phyloP scores from a whole-genome alignment of 2,797 vertebrate genomes.

The Girardinus metallicus region DNA sequence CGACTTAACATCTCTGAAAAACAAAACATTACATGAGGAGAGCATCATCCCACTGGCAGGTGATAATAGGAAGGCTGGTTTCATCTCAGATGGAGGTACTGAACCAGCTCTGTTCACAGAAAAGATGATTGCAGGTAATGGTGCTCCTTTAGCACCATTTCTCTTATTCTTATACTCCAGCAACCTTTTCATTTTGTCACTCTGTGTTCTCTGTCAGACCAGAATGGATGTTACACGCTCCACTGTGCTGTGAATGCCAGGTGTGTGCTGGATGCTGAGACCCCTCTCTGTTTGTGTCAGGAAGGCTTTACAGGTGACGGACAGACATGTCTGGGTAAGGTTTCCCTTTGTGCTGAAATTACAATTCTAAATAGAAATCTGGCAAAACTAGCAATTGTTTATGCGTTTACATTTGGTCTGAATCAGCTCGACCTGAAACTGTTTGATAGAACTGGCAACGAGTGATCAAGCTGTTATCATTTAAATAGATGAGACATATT shows the following conservation, averaged over 20 bases:
- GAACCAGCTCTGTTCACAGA: constrained; percentile 77
- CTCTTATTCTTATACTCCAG: neutral
- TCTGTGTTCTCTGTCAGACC: constrained; percentile 73
- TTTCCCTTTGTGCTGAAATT: neutral
- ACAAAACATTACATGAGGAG: constrained; percentile 59
- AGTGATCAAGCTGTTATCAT: neutral
- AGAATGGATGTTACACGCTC: constrained; percentile 81
- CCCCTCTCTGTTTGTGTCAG: constrained; percentile 82
- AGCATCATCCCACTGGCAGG: constrained; percentile 18
- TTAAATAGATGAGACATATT: neutral
- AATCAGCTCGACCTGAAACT: neutral
- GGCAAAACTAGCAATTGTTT: constrained; percentile 4
- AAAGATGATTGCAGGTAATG: constrained; percentile 89
- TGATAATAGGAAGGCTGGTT: constrained; percentile 22
- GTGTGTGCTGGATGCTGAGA: constrained; percentile 78
- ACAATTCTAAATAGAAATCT: neutral
- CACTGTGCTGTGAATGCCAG: constrained; percentile 82
- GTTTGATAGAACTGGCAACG: neutral
- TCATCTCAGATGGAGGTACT: constrained; percentile 15
- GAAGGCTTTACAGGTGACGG: constrained; percentile 86
- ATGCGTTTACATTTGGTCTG: neutral
- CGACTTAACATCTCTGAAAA: constrained; percentile 40
- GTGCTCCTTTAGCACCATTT: neutral
- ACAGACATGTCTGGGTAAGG: constrained; percentile 85
- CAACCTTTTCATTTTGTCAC: constrained; percentile 2